These are phyloP conservation scores for Solenopsis invicta DNA, from an alignment of 1,140 invertebrate genomes.

Conservation along the genomic window DNA sequence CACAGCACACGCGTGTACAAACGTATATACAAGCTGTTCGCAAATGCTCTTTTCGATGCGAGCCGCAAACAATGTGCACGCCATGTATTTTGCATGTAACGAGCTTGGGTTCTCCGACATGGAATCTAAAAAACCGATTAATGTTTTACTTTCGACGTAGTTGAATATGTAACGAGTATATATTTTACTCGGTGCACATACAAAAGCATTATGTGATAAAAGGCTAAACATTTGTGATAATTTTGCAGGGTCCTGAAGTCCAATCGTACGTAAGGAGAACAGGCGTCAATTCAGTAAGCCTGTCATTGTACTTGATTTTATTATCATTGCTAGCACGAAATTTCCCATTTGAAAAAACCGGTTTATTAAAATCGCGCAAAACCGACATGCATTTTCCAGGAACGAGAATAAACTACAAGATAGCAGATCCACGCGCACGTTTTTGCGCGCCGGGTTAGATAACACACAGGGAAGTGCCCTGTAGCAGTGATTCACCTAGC, in stretches of 20 bases:
- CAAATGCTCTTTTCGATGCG: constrained; percentile 58
- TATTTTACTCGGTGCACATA: not conserved
- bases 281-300: not conserved
- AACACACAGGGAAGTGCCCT: constrained; percentile 33
- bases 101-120: constrained; percentile 5
- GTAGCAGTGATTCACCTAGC: constrained; percentile 81
- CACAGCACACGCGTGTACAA: not conserved
- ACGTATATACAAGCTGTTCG: constrained; percentile 36
- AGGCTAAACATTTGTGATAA: not conserved
- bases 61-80: constrained; percentile 42
- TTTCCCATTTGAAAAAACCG: constrained; percentile 3
- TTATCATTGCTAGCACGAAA: not conserved
- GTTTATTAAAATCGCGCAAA: not conserved
- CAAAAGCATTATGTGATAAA: not conserved
- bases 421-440: not conserved
- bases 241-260: not conserved
- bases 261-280: too few relatives aligned
- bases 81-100: constrained; percentile 44
- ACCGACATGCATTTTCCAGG: not conserved
- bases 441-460: constrained; percentile 26
- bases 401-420: constrained; percentile 8
- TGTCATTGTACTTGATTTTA: not conserved
- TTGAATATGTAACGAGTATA: not conserved
- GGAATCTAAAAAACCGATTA: constrained; percentile 36
- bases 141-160: not conserved